Conservation (phyloP, 2,797 vertebrate genomes). For the Microctenopoma stevenorrisi region DNA sequence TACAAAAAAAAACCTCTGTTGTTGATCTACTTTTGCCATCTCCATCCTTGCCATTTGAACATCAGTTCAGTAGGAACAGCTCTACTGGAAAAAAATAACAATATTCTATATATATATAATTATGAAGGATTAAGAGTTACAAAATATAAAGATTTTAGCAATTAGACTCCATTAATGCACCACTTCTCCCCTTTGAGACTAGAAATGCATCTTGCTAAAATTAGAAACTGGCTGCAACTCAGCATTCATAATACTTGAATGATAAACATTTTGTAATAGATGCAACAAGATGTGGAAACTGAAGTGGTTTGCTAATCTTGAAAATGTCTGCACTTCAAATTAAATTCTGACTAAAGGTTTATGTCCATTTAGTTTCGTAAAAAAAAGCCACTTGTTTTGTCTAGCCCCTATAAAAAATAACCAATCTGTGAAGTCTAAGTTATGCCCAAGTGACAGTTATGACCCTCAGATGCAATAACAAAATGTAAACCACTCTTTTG, state of each 20-base stretch:
- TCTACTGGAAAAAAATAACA: slow-evolving; percentile 6
- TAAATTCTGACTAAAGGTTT: slow-evolving; percentile 25
- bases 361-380: slow-evolving; percentile 25
- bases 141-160: slow-evolving; percentile 15
- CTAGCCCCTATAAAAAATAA: slow-evolving; percentile 15
- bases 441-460: slow-evolving; percentile 33
- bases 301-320: slow-evolving; percentile 30
- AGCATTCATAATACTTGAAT: background rate
- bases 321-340: slow-evolving; percentile 13
- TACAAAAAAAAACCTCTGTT: slow-evolving; percentile 14
- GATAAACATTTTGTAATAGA: slow-evolving; percentile 22
- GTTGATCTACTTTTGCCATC: slow-evolving; percentile 17
- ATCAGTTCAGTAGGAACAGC: slow-evolving; percentile 6
- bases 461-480: slow-evolving; percentile 35
- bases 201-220: slow-evolving; percentile 42
- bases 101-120: background rate
- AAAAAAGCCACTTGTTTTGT: slow-evolving; percentile 29
- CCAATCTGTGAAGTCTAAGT: slow-evolving; percentile 30
- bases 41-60: background rate
- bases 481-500: slow-evolving; percentile 52
- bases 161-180: slow-evolving; percentile 30
- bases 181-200: slow-evolving; percentile 10
- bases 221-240: slow-evolving; percentile 1
- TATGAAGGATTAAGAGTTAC: slow-evolving; percentile 18
- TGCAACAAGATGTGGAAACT: slow-evolving; percentile 22